Conservation (phyloP, 2,113 vertebrate genomes). For the Litocranius walleri region DNA sequence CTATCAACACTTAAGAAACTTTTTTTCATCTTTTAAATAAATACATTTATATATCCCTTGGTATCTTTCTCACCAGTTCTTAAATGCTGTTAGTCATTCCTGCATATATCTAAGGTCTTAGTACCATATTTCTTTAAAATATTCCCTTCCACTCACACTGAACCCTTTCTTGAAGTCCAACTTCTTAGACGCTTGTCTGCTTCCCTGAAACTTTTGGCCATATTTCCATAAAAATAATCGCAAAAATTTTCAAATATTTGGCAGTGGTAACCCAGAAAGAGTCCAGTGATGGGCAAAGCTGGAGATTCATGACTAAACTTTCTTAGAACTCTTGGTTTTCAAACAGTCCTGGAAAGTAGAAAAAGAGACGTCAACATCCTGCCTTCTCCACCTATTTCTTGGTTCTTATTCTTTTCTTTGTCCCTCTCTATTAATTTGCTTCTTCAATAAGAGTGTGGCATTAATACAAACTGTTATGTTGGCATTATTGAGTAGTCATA, state of each 20-base stretch:
- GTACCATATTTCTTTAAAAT: conserved; percentile 32
- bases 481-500: background rate
- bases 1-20: background rate
- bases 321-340: conserved; percentile 47
- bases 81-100: conserved; percentile 34
- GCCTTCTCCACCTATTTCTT: background rate
- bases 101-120: background rate
- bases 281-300: conserved; percentile 19
- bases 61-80: conserved; percentile 2
- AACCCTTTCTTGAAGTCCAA: background rate
- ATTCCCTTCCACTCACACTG: conserved; percentile 8
- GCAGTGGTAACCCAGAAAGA: background rate
- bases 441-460: background rate
- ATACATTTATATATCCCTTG: background rate
- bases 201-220: conserved; percentile 41
- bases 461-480: background rate
- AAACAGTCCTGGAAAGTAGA: background rate
- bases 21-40: conserved; percentile 50
- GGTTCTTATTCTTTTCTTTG: background rate
- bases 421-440: background rate
- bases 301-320: conserved; percentile 22
- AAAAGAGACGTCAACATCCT: background rate
- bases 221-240: conserved; percentile 50
- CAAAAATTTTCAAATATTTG: conserved; percentile 50
- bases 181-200: conserved; percentile 52